These are phyloP conservation scores for Odiellus spinosus DNA, from an alignment of 2,888 invertebrate genomes.

Conservation along the genomic window DNA sequence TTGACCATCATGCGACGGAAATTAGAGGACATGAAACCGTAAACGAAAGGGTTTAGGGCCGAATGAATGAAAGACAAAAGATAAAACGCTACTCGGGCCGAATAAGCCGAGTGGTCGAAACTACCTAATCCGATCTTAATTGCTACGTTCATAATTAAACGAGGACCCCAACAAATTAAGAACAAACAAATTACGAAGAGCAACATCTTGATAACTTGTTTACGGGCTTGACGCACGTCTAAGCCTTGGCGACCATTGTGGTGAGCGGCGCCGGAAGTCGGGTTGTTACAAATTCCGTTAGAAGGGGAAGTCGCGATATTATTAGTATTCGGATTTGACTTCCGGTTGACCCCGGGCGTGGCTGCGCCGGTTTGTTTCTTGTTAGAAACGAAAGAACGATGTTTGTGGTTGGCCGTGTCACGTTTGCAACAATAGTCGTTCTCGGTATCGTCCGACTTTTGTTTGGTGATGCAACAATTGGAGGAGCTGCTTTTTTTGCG, in stretches of 20 bases:
- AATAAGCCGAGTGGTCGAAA: constrained; percentile 26
- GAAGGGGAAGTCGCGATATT: too few relatives aligned
- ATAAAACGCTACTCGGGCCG: constrained; percentile 26
- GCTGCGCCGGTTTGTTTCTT: too few relatives aligned
- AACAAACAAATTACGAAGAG: constrained; percentile 35
- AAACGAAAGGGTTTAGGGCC: constrained; percentile 31
- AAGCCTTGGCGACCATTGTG: constrained; percentile 7
- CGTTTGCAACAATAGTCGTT: too few relatives aligned
- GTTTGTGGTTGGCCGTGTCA: too few relatives aligned
- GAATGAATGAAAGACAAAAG: constrained; percentile 31
- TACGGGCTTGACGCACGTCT: constrained; percentile 20
- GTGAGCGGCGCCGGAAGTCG: too few relatives aligned
- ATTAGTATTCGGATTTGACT: too few relatives aligned
- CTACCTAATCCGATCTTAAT: constrained; percentile 26
- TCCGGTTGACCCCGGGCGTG: too few relatives aligned
- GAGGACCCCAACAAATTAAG: constrained; percentile 37
- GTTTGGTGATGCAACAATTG: too few relatives aligned
- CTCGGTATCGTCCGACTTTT: too few relatives aligned
- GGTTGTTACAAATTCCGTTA: too few relatives aligned
- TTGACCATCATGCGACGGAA: constrained; percentile 26
- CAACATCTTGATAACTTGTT: constrained; percentile 37
- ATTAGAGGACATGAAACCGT: constrained; percentile 30
- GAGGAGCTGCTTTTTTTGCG: too few relatives aligned
- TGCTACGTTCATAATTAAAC: constrained; percentile 31
- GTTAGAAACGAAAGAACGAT: too few relatives aligned